Base-by-base conservation (phyloP, 2,797 vertebrate species). In the Sebastes minor region DNA sequence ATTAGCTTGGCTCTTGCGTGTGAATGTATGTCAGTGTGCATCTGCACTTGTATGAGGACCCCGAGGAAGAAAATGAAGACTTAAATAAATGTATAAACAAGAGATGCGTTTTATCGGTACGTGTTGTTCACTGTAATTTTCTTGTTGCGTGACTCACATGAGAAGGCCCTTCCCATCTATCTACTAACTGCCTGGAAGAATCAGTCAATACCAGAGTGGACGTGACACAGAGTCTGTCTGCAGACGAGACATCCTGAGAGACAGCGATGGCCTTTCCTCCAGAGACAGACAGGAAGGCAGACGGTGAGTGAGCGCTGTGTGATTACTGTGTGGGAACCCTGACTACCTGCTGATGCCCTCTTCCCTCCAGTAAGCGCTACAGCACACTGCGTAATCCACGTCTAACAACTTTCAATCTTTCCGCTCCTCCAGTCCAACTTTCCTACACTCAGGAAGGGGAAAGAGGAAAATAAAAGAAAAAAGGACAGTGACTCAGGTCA, bases 191-290 rank as follows among this genome's bases (percentile, higher is more conserved):
- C 83, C 87, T 89, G 88, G 82, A 88, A 78, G 70, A 88, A 86
- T 74, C 32, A 82, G 86, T 92, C 91, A 83, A 88, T 88, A 92
- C 25, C 84, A 72, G 68, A 82, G 28, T 67, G 79, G 83, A 86
- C 80, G 76, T 62, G 79, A 86, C 86, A 91, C 78, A 87, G 66
- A 52, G 76, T 65, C 78, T 78, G 71, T 81, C 84, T 87, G 80
- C 81, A 86, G 81, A 81, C 25, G 66, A 88, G 86, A 86, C 71
- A 65, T 81, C 76, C 80, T 84, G 42, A 63, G 52, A 89, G 83
- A 82, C 90, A 82, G 68, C 32, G 14, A 64, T 74, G 79, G 75
- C 76, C 76, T 85, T 74, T 80, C 81, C 81, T 89, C 73, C 66
- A 78, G 84, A 90, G 86, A 86, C 85, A 84, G 49, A 53, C 64